Percentiles rank a stretch among this genome's conserved stretches.
phyloP scores from a whole-genome alignment of 2,888 invertebrate species.

The Carcina quercana region DNA sequence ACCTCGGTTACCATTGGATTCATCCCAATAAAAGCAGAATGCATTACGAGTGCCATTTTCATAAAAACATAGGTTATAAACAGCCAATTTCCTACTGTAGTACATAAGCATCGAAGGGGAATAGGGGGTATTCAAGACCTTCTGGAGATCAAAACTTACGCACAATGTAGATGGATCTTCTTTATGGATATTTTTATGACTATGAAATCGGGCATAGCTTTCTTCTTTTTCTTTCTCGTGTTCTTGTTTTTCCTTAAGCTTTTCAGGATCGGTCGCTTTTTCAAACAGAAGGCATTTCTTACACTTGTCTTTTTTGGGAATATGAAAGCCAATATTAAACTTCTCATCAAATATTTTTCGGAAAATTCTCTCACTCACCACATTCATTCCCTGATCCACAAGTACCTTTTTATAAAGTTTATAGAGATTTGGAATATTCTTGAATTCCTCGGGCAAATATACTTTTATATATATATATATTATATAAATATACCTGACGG shows the following conservation, averaged over 20 bases:
- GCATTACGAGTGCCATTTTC: constrained; percentile 7
- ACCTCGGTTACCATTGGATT: constrained; percentile 3
- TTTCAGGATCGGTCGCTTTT: too few species aligned
- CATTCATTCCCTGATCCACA: too few species aligned
- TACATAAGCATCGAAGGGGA: constrained; percentile 9
- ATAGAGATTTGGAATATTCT: too few species aligned
- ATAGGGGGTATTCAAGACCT: constrained; percentile 9
- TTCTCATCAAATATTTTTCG: too few species aligned
- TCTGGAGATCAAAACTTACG: constrained; percentile 7
- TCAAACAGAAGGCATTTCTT: too few species aligned
- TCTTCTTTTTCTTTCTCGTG: neutral
- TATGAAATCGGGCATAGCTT: neutral
- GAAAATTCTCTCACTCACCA: too few species aligned
- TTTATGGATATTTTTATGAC: neutral
- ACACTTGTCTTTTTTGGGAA: too few species aligned
- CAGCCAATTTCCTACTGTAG: constrained; percentile 8
- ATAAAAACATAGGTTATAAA: constrained; percentile 8
- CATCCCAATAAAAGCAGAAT: neutral
- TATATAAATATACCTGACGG: too few species aligned
- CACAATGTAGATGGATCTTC: neutral
- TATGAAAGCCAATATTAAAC: too few species aligned
- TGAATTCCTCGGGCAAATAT: too few species aligned
- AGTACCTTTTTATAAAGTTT: too few species aligned
- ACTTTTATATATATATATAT: too few species aligned
- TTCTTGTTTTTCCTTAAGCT: neutral